phyloP scores from a whole-genome alignment of 1,140 invertebrate species.

The Condylostylus longicornis region DNA sequence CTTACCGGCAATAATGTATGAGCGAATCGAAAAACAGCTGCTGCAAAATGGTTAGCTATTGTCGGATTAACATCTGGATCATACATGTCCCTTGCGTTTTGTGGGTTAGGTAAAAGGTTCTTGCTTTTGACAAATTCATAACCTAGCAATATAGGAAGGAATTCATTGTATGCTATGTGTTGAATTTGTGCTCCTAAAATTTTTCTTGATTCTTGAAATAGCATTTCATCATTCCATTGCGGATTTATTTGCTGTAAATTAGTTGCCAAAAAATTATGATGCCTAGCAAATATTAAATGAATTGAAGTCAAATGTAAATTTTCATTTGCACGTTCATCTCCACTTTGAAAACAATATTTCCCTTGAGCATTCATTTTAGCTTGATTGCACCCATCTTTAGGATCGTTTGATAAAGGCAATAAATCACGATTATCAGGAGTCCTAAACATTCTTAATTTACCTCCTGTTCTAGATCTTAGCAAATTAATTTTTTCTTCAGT shows the following conservation, averaged over 20 bases:
- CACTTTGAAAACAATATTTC: constrained; percentile 62
- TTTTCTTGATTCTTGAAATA: constrained; percentile 65
- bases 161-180: constrained; percentile 80
- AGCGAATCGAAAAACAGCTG: constrained; percentile 80
- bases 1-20: constrained; percentile 63
- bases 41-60: constrained; percentile 81
- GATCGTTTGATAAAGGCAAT: constrained; percentile 53
- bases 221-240: constrained; percentile 62
- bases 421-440: constrained; percentile 47
- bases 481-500: constrained; percentile 32
- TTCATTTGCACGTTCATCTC: constrained; percentile 64
- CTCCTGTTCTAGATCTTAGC: constrained; percentile 41
- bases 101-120: constrained; percentile 42
- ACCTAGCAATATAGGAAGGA: constrained; percentile 66
- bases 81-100: constrained; percentile 51
- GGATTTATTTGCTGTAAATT: constrained; percentile 53
- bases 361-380: constrained; percentile 46
- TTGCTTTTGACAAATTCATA: constrained; percentile 39
- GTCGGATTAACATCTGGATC: constrained; percentile 57
- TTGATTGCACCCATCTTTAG: constrained; percentile 59
- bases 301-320: constrained; percentile 70
- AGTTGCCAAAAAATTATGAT: constrained; percentile 66
- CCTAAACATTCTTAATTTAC: constrained; percentile 46
- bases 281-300: constrained; percentile 61
- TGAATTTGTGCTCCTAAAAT: constrained; percentile 74